phyloP scores from a whole-genome alignment of 2,888 invertebrate species.

The Thalpophila matura region DNA sequence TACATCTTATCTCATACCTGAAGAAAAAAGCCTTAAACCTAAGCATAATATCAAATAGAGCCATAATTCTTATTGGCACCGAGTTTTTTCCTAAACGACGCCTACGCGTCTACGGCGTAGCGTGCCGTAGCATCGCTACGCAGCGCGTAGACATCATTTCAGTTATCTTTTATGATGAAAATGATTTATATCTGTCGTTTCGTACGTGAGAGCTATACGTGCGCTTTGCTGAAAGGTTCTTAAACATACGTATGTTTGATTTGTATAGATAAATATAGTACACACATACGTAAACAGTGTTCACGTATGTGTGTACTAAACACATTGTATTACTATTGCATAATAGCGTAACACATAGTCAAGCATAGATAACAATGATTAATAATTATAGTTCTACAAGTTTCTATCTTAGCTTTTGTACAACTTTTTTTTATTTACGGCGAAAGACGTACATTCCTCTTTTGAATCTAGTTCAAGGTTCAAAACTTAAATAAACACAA shows the following conservation, averaged over 20 bases:
- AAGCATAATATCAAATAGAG: constrained; percentile 52
- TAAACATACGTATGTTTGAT: constrained; percentile 16
- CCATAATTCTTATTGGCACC: constrained; percentile 51
- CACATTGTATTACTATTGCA: too few relatives aligned
- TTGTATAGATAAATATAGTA: not conserved
- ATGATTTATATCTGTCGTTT: constrained; percentile 60
- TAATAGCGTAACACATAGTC: not conserved
- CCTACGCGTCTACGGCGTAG: constrained; percentile 66
- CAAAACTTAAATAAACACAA: too few relatives aligned
- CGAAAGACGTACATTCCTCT: too few relatives aligned
- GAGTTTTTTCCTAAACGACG: constrained; percentile 43
- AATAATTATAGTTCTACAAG: too few relatives aligned
- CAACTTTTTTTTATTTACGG: too few relatives aligned
- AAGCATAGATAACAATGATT: too few relatives aligned
- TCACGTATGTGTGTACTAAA: too few relatives aligned
- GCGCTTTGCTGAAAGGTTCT: constrained; percentile 45
- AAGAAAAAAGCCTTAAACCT: constrained; percentile 35
- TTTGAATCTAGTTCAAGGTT: too few relatives aligned
- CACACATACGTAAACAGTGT: not conserved
- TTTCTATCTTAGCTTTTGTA: too few relatives aligned
- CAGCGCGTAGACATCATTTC: constrained; percentile 53
- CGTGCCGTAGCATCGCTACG: constrained; percentile 59
- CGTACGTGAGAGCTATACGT: constrained; percentile 40
- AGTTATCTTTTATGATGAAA: constrained; percentile 56
- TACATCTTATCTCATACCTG: not conserved